These are phyloP conservation scores for Aporrectodea caliginosa DNA, from an alignment of 1,140 invertebrate genomes.

Conservation along the genomic window DNA sequence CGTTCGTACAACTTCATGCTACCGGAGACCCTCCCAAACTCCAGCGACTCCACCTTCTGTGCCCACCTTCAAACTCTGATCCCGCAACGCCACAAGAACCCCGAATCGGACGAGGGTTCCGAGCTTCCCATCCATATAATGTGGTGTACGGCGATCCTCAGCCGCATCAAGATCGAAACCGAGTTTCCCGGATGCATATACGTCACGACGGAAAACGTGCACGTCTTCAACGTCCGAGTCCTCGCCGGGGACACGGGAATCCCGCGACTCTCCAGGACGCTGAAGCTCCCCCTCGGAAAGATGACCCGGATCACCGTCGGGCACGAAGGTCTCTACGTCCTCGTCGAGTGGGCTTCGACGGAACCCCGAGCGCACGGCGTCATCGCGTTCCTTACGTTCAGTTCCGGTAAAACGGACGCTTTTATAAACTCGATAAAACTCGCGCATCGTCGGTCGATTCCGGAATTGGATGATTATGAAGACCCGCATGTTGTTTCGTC, in stretches of 20 bases:
- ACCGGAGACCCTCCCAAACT: constrained; percentile 32
- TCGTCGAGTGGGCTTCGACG: constrained; percentile 50
- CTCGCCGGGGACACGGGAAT: constrained; percentile 35
- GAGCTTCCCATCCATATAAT: constrained; percentile 38
- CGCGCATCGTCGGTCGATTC: constrained; percentile 16
- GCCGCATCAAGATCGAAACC: constrained; percentile 38
- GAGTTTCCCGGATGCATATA: constrained; percentile 44
- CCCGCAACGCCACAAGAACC: not conserved
- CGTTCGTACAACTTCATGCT: constrained; percentile 14
- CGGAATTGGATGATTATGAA: constrained; percentile 29
- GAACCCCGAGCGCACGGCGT: constrained; percentile 40
- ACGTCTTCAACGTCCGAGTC: constrained; percentile 42
- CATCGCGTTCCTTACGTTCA: constrained; percentile 44
- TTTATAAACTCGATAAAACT: constrained; percentile 36
- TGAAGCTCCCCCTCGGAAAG: constrained; percentile 42
- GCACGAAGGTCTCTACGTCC: constrained; percentile 42
- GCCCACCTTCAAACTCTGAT: constrained; percentile 19
- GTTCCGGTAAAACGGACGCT: constrained; percentile 38
- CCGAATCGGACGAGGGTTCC: not conserved
- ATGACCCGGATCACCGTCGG: constrained; percentile 48
- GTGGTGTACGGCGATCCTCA: constrained; percentile 45
- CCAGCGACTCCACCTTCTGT: constrained; percentile 26
- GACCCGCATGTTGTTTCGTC: constrained; percentile 25
- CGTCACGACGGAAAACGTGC: constrained; percentile 45
- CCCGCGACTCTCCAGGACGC: constrained; percentile 35